These are phyloP conservation scores for Ivindomyrus marchei DNA, from an alignment of 2,113 vertebrate genomes.

Conservation along the genomic window DNA sequence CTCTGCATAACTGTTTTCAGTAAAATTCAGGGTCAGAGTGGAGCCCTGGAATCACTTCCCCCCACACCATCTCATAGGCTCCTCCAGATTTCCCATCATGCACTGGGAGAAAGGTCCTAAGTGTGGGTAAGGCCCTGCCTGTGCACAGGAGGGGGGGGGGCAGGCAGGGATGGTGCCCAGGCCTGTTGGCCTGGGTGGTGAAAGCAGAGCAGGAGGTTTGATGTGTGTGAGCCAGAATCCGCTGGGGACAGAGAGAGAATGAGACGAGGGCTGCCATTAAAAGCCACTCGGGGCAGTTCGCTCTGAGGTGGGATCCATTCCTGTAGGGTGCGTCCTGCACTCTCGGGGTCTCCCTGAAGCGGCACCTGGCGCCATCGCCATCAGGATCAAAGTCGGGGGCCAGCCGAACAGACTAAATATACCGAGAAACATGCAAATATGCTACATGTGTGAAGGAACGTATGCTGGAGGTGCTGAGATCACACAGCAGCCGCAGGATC, in stretches of 20 bases:
- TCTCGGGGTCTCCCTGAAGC: neutral
- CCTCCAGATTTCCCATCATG: neutral
- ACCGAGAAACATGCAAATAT: neutral
- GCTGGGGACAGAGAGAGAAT: neutral
- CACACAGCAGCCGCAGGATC: neutral
- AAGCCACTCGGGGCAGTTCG: neutral
- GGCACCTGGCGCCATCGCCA: neutral
- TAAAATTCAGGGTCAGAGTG: neutral
- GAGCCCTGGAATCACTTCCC: neutral
- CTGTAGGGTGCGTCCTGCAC: neutral
- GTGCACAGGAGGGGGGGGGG: neutral
- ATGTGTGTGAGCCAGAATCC: neutral
- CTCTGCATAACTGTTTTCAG: neutral
- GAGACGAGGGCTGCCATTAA: constrained; percentile 14
- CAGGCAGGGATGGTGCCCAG: neutral
- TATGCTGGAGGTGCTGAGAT: neutral
- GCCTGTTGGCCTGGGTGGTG: constrained; percentile 6
- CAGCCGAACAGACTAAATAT: neutral
- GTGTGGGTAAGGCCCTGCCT: neutral
- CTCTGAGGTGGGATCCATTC: neutral
- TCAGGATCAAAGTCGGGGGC: neutral
- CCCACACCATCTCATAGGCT: neutral
- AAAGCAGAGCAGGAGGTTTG: neutral
- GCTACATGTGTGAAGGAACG: neutral
- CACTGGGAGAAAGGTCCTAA: neutral